phyloP scores from a whole-genome alignment of 2,888 invertebrate species.

The Cryptus viduatorius region DNA sequence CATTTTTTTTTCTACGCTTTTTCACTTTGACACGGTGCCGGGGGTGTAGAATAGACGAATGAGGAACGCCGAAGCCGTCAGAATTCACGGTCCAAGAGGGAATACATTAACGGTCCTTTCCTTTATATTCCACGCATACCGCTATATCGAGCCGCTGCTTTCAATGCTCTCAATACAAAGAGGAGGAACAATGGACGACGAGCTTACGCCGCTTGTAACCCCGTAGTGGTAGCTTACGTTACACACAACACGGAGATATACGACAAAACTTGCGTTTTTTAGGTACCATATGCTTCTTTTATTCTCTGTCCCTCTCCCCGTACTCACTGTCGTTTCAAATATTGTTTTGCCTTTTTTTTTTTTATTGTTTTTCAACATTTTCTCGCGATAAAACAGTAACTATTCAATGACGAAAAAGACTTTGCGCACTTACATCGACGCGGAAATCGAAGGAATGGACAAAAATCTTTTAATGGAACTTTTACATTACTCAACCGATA shows the following conservation, averaged over 20 bases:
- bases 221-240: background rate
- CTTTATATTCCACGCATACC: background rate
- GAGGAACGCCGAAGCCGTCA: slow-evolving; percentile 34
- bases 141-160: background rate
- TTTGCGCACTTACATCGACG: too few relatives aligned
- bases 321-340: too few relatives aligned
- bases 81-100: slow-evolving; percentile 32
- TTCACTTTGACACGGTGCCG: slow-evolving; percentile 9
- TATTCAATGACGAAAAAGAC: too few relatives aligned
- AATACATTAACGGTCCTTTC: slow-evolving; percentile 42
- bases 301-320: background rate
- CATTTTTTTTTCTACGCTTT: background rate
- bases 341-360: too few relatives aligned
- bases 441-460: too few relatives aligned
- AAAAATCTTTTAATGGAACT: too few relatives aligned
- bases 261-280: background rate
- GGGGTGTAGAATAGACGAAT: background rate
- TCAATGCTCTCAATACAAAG: slow-evolving; percentile 45
- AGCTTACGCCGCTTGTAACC: slow-evolving; percentile 25
- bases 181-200: slow-evolving; percentile 38
- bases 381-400: too few relatives aligned
- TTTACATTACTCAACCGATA: too few relatives aligned
- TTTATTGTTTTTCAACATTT: too few relatives aligned
- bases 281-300: background rate
- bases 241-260: background rate